Evolutionary conservation across 2,888 invertebrate species (phyloP).

Genomic region (Chloroclysta siterata): DNA sequence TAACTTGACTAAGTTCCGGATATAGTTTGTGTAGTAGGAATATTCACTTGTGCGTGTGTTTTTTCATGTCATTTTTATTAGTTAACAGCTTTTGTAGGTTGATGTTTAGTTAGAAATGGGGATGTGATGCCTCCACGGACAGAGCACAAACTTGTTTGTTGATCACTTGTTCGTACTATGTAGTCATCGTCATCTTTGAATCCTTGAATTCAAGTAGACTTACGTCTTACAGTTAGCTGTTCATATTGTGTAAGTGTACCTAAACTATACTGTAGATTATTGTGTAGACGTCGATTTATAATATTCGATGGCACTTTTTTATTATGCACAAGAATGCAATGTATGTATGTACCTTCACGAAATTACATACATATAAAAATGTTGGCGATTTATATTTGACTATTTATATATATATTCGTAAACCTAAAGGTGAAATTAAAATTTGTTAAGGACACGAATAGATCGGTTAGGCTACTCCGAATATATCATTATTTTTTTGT

Average conservation of each 20-base stretch:
- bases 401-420: conserved; percentile 13
- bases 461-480: too few relatives aligned
- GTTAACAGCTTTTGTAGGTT: conserved; percentile 17
- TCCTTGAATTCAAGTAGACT: conserved; percentile 8
- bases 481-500: too few relatives aligned
- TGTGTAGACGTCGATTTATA: conserved; percentile 19
- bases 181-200: conserved; percentile 15
- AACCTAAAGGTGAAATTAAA: conserved; percentile 34
- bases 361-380: conserved; percentile 11
- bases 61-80: conserved; percentile 3
- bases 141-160: conserved; percentile 26
- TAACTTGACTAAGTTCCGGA: conserved; percentile 20
- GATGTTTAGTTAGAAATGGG: conserved; percentile 11
- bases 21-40: conserved; percentile 3
- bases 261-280: conserved; percentile 11
- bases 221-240: conserved; percentile 6
- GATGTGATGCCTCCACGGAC: conserved; percentile 9
- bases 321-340: conserved; percentile 24
- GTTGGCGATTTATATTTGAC: conserved; percentile 13
- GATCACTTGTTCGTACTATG: conserved; percentile 12
- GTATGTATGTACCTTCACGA: conserved; percentile 4
- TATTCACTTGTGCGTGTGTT: conserved; percentile 4
- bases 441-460: not conserved
- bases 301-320: conserved; percentile 27
- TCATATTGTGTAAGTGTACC: conserved; percentile 11